phyloP scores from a whole-genome alignment of 2,888 invertebrate species.

The Caenorhabditis sinica region DNA sequence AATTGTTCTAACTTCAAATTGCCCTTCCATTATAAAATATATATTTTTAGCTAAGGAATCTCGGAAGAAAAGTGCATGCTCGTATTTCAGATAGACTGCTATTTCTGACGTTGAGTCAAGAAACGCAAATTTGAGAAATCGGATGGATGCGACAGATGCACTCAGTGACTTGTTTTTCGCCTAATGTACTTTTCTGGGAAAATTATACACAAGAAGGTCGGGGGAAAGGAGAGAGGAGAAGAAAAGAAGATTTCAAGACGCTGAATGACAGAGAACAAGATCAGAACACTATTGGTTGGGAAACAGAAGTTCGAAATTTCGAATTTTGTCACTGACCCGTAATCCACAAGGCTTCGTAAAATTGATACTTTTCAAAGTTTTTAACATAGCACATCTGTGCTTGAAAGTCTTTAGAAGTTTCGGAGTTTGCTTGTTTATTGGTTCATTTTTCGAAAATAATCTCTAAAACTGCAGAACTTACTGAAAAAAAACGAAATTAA shows the following conservation, averaged over 20 bases:
- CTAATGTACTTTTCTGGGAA: background rate
- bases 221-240: no score
- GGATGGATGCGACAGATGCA: conserved; percentile 4
- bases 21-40: conserved; percentile 29
- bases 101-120: conserved; percentile 40
- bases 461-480: no score
- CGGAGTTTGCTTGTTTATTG: background rate
- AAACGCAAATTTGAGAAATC: conserved; percentile 30
- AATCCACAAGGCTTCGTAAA: no score
- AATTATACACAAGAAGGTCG: conserved; percentile 12
- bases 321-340: no score
- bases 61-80: background rate
- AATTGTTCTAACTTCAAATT: background rate
- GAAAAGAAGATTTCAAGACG: background rate
- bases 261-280: background rate
- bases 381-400: no score
- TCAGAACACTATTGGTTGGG: no score
- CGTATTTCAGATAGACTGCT: conserved; percentile 10
- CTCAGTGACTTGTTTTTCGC: background rate
- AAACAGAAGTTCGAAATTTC: no score
- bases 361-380: no score
- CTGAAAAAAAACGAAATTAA: background rate
- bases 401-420: no score
- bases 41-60: conserved; percentile 15
- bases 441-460: background rate